Evolutionary conservation across 2,113 vertebrate genomes (phyloP), one percentile per base, ranked within the genome.

Genomic region (Parus major): DNA sequence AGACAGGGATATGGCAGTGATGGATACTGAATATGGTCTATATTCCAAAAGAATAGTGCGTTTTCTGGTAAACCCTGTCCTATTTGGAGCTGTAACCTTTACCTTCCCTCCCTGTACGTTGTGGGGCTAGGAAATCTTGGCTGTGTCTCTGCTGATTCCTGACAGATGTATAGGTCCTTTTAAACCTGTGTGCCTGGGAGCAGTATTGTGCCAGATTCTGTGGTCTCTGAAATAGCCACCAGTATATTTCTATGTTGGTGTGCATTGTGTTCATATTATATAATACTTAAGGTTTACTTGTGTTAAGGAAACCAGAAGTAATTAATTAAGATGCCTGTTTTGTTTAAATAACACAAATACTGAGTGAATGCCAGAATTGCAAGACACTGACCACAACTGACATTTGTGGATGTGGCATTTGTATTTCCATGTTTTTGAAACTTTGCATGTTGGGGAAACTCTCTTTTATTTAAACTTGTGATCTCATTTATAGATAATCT

Each of bases 1-100:
- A 75, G 22, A 46, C 0, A 20, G 6, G 16, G 46, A 69, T 55
- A 29, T 0, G 1, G 11, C 28, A 69, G 27, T 17, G 19, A 36
- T 4, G 24, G 77, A 44, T 84, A 35, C 3, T 28, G 56, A 76
- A 42, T 47, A 6, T 4, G 0, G 11, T 75, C 81, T 56, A 3
- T 31, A 44, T 52, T 60, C 16, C 35, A 56, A 79, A 86, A 94
- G 13, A 5, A 87, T 8, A 46, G 7, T 25, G 15, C 2, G 7
- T 81, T 78, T 94, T 70, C 65, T 56, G 7, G 15, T 69, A 68
- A 85, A 52, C 5, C 2, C 5, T 73, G 2, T 15, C 88, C 29
- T 82, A 1, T 56, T 42, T 88, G 46, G 20, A 83, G 13, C 14
- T 55, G 50, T 69, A 93, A 70, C 2, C 5, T 19, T 70, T 57